Base-by-base conservation (phyloP, 2,888 invertebrate genomes). In the Anticlea derivata region DNA sequence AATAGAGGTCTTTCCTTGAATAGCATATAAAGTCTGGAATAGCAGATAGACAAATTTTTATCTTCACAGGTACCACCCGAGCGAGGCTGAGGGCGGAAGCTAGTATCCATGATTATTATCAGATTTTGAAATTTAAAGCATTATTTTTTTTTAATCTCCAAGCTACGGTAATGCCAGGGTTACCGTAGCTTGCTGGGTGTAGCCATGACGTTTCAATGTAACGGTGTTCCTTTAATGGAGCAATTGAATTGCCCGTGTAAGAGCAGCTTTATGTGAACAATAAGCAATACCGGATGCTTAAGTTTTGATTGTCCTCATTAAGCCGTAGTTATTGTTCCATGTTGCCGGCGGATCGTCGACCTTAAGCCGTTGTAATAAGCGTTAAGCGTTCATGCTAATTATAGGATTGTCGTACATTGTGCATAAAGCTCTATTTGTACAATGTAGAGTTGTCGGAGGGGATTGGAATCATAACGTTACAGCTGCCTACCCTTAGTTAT, bases 281-380 rank as follows among this genome's bases (percentile, higher is more conserved):
- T 40, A 30, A 66, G 58, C 61, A 63, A 65, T 65, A 66, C 61
- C 63, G 55, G 61, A 64, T 60, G 57, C 63, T 68, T 61, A 66
- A 74, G 70, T 75, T 76, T 74, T 75, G 73, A 77, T 70, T 75
- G 67, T 65, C 47, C 74, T 72, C 71, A 78, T 78, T 78, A 76
- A 66, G 58, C 59, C 50, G 61, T 58, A 64, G 55, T 48, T 62
- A 58, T 64, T 60, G 64, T 59, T 57, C 58, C 31, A 55, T 50
- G 61, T 60, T 65, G 55, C 50, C 49, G 38, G 45, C 45, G 59
- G 58, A 61, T 62, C 63, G 55, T 61, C 59, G 48, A 65, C 71
- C 55, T 64, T 73, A 66, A 70, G 41, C 49, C 34, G 35, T 38
- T 31, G 41, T 30, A 53, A 58, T 63, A 68, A 62, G 62, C 53